phyloP scores from a whole-genome alignment of 2,113 vertebrate genomes.

The Cavia porcellus region DNA sequence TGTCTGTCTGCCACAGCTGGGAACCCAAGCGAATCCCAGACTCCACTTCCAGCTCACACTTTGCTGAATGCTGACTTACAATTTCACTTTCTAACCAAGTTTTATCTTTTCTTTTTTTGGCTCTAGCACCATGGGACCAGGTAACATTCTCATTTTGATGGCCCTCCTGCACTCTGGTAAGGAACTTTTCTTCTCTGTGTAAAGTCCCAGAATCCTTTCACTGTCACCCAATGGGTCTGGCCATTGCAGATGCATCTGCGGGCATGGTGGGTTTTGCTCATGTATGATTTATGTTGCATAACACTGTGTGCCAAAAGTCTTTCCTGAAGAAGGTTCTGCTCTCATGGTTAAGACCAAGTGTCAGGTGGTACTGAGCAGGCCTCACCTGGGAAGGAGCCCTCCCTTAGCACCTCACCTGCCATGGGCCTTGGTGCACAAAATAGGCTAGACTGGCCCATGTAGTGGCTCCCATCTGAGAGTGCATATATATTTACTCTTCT shows the following conservation, averaged over 20 bases:
- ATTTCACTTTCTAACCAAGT: constrained; percentile 67
- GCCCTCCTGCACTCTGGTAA: constrained; percentile 67
- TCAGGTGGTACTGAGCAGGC: background rate
- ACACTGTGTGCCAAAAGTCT: background rate
- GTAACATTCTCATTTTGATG: background rate
- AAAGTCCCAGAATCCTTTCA: constrained; percentile 37
- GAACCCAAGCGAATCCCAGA: background rate
- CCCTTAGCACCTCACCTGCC: background rate
- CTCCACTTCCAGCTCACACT: background rate
- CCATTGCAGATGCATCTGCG: background rate
- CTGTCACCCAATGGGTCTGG: background rate
- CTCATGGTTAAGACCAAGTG: background rate
- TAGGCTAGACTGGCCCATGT: background rate
- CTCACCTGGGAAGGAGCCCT: background rate
- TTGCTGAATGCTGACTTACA: background rate
- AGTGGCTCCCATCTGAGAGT: background rate
- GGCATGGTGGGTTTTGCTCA: constrained; percentile 5
- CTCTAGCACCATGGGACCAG: constrained; percentile 74
- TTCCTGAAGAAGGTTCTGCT: constrained; percentile 9
- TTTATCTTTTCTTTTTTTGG: constrained; percentile 63
- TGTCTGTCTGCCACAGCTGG: background rate
- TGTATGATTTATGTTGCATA: background rate
- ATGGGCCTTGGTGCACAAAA: background rate
- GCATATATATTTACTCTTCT: background rate
- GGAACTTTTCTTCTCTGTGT: constrained; percentile 47